Conservation (phyloP, 2,113 vertebrate species). For the Elaphurus davidianus region DNA sequence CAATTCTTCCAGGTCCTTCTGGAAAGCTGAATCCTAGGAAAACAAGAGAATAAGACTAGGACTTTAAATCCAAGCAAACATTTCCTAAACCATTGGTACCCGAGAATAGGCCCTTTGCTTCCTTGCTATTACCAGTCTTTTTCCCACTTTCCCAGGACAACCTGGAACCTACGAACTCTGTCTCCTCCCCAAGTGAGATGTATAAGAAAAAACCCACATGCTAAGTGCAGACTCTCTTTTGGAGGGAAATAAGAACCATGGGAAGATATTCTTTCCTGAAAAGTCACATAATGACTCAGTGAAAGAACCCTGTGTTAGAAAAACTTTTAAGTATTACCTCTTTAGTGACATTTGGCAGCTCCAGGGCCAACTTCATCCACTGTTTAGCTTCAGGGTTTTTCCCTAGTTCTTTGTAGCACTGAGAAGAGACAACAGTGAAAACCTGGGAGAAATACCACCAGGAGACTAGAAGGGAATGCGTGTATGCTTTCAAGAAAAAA, state of each 20-base stretch:
- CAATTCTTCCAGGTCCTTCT: conserved; percentile 80
- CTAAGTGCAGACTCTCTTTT: background rate
- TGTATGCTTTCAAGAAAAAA: background rate
- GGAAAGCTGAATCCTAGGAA: conserved; percentile 78
- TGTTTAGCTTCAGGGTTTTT: conserved; percentile 83
- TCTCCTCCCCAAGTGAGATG: background rate
- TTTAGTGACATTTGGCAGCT: conserved; percentile 78
- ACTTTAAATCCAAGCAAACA: background rate
- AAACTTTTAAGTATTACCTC: conserved; percentile 78
- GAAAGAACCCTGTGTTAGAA: background rate
- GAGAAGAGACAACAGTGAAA: background rate
- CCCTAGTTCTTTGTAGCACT: conserved; percentile 95
- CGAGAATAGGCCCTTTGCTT: background rate
- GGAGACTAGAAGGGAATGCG: background rate
- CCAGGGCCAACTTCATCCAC: conserved; percentile 87
- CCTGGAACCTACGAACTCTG: background rate
- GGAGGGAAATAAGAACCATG: background rate
- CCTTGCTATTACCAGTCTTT: background rate
- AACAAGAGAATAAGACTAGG: background rate
- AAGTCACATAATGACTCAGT: background rate
- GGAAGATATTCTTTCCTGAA: background rate
- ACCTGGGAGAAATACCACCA: background rate
- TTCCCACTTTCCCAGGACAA: background rate
- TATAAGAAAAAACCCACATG: background rate
- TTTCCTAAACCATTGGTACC: background rate